These are phyloP conservation scores for Drosophila neonasuta DNA, from an alignment of 2,888 invertebrate genomes.

Conservation along the genomic window DNA sequence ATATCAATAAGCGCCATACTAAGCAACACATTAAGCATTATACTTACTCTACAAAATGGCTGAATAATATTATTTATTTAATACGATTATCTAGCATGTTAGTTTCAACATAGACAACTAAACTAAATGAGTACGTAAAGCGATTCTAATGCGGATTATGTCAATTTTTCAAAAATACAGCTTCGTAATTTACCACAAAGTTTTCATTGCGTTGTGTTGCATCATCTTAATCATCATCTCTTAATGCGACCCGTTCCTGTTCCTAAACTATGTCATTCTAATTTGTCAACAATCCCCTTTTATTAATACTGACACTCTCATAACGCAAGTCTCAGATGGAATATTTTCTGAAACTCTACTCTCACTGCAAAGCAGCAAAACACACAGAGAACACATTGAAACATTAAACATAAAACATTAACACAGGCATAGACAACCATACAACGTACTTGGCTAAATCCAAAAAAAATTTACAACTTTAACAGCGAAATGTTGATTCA, in stretches of 20 bases:
- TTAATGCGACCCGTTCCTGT: conserved; percentile 60
- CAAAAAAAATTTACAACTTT: conserved; percentile 42
- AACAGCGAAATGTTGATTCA: conserved; percentile 72
- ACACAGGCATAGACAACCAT: conserved; percentile 44
- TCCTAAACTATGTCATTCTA: conserved; percentile 52
- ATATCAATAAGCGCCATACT: conserved; percentile 44
- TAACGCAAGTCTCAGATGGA: conserved; percentile 38
- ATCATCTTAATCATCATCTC: not conserved
- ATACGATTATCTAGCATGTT: conserved; percentile 39
- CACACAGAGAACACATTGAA: conserved; percentile 25
- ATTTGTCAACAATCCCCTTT: conserved; percentile 36
- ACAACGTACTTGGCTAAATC: conserved; percentile 66
- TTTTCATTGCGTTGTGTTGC: conserved; percentile 30
- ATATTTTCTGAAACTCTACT: conserved; percentile 69
- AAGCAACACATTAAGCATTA: conserved; percentile 34
- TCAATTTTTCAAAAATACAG: conserved; percentile 52
- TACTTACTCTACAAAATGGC: conserved; percentile 31
- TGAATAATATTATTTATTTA: conserved; percentile 51
- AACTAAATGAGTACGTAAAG: conserved; percentile 27
- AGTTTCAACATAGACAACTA: conserved; percentile 34
- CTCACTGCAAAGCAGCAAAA: conserved; percentile 67
- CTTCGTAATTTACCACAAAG: conserved; percentile 27
- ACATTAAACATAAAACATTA: conserved; percentile 11
- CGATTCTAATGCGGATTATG: conserved; percentile 45
- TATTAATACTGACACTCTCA: conserved; percentile 19